These are phyloP conservation scores for Pachycephus smyrnensis DNA, from an alignment of 2,888 invertebrate species.

Conservation along the genomic window DNA sequence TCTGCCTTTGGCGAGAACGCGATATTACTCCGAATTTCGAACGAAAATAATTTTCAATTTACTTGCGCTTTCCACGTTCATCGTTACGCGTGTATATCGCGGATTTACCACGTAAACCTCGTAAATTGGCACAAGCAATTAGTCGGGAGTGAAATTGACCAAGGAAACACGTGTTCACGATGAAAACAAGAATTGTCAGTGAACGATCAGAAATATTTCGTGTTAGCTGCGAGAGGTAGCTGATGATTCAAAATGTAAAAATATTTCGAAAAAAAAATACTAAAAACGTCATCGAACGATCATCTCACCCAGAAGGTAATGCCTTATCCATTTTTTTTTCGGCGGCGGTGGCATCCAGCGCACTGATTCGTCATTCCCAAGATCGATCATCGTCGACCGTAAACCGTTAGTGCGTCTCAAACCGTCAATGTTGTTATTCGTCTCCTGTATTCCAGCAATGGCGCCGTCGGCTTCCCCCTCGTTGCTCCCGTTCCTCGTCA, in stretches of 20 bases:
- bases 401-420: slow-evolving; percentile 43
- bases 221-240: not conserved
- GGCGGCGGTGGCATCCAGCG: slow-evolving; percentile 71
- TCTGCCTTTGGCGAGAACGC: not conserved
- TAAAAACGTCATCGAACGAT: not conserved
- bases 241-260: not conserved
- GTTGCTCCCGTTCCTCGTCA: slow-evolving; percentile 16
- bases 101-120: not conserved
- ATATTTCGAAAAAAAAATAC: slow-evolving; percentile 7
- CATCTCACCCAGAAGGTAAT: slow-evolving; percentile 73
- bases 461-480: slow-evolving; percentile 29
- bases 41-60: not conserved
- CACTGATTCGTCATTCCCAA: slow-evolving; percentile 37
- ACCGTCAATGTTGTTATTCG: slow-evolving; percentile 23
- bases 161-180: not conserved
- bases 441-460: slow-evolving; percentile 24
- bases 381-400: slow-evolving; percentile 40
- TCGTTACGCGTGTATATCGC: not conserved
- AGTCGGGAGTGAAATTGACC: not conserved
- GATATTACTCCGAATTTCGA: not conserved
- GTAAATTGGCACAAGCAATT: not conserved
- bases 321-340: slow-evolving; percentile 81
- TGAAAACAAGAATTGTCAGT: not conserved
- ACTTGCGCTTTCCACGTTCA: not conserved
- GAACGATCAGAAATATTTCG: not conserved